Conservation (phyloP, 2,797 vertebrate genomes). For the Dryobates pubescens region DNA sequence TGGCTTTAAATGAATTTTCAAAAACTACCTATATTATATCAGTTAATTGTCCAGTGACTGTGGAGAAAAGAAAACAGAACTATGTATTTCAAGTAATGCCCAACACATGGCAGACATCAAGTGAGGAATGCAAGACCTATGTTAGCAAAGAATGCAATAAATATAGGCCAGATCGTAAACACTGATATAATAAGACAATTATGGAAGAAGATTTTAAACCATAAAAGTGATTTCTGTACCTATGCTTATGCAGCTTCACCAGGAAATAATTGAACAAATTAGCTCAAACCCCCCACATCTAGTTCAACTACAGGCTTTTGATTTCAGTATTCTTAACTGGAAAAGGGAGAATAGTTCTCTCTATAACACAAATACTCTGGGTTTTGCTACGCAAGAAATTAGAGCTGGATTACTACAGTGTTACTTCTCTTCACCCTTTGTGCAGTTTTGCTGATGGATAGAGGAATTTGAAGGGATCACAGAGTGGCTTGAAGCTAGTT, state of each 20-base stretch:
- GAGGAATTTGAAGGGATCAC: not conserved
- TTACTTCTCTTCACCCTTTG: not conserved
- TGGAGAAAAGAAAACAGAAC: constrained; percentile 57
- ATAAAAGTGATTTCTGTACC: constrained; percentile 51
- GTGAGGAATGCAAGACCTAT: constrained; percentile 67
- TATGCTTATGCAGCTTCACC: constrained; percentile 29
- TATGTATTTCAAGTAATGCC: constrained; percentile 67
- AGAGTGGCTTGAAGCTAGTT: not conserved
- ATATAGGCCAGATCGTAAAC: constrained; percentile 73
- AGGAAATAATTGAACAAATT: constrained; percentile 20
- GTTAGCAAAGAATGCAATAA: constrained; percentile 70
- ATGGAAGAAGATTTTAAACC: constrained; percentile 60
- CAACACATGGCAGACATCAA: constrained; percentile 76
- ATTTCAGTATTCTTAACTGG: not conserved
- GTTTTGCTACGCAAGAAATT: constrained; percentile 32
- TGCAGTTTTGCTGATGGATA: not conserved
- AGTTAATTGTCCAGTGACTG: constrained; percentile 39
- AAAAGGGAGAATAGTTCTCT: constrained; percentile 8
- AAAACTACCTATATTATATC: constrained; percentile 23
- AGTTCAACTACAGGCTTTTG: not conserved
- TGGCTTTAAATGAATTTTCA: constrained; percentile 34
- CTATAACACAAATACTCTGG: constrained; percentile 3
- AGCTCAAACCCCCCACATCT: not conserved
- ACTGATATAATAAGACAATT: constrained; percentile 64
- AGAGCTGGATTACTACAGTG: constrained; percentile 15